These are phyloP conservation scores for Sarcophaga carnaria DNA, from an alignment of 2,888 invertebrate genomes.

Conservation along the genomic window DNA sequence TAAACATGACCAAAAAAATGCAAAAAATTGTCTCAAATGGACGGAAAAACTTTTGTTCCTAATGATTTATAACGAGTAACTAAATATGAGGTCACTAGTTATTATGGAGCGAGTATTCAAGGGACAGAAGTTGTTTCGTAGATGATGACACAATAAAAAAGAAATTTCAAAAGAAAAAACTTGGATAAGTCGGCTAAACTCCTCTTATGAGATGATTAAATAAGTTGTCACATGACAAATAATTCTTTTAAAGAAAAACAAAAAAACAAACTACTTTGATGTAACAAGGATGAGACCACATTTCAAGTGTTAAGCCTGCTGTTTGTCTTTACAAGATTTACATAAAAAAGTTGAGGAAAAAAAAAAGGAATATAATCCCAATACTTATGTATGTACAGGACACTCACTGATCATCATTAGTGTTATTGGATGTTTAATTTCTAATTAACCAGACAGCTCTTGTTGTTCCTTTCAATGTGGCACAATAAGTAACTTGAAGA, in stretches of 20 bases:
- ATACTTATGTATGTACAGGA: not conserved
- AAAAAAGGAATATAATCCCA: not conserved
- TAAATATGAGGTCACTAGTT: conserved; percentile 65
- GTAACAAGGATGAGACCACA: conserved; percentile 49
- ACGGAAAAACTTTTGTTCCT: conserved; percentile 44
- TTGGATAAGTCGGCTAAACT: conserved; percentile 23
- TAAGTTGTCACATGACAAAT: conserved; percentile 37
- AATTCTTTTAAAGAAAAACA: not conserved
- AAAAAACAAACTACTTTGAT: conserved; percentile 31
- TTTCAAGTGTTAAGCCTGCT: conserved; percentile 50
- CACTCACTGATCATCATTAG: not conserved
- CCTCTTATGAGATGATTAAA: conserved; percentile 23
- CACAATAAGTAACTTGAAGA: conserved; percentile 53
- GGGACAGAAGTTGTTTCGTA: conserved; percentile 16
- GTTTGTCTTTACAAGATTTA: conserved; percentile 17
- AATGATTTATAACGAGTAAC: conserved; percentile 64
- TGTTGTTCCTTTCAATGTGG: not conserved
- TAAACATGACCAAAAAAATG: conserved; percentile 63
- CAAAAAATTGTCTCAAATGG: conserved; percentile 48
- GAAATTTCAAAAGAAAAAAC: conserved; percentile 38
- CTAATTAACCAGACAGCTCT: conserved; percentile 57
- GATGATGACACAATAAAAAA: conserved; percentile 14
- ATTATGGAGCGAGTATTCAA: conserved; percentile 9
- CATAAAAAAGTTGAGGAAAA: not conserved
- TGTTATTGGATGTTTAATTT: conserved; percentile 59